Conservation (phyloP, 1,140 invertebrate genomes). For the Drosophila chauvacae region DNA sequence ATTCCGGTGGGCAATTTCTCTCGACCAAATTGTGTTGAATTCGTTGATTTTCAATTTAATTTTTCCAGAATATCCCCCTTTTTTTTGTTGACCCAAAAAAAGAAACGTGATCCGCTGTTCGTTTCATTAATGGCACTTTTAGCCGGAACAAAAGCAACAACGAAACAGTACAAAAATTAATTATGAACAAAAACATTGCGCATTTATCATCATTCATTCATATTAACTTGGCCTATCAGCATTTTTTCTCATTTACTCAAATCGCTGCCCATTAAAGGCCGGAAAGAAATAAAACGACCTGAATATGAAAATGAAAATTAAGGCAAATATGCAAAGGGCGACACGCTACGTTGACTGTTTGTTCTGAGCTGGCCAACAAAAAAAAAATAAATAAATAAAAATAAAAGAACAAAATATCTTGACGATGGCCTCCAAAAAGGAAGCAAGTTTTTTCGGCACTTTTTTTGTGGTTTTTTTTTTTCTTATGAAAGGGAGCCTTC, state of each 20-base stretch:
- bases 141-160: constrained; percentile 24
- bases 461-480: not conserved
- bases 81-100: not conserved
- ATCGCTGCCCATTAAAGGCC: constrained; percentile 42
- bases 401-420: not conserved
- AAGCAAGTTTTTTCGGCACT: constrained; percentile 20
- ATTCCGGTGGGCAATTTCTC: not conserved
- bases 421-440: constrained; percentile 31
- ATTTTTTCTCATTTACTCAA: constrained; percentile 41
- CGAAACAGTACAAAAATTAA: constrained; percentile 41
- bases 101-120: constrained; percentile 7
- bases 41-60: not conserved
- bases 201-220: constrained; percentile 51
- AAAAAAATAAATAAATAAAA: not conserved
- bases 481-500: not conserved
- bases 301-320: constrained; percentile 53
- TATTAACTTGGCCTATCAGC: constrained; percentile 54
- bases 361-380: constrained; percentile 27
- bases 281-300: constrained; percentile 45
- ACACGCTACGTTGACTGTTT: constrained; percentile 50
- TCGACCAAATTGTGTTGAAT: not conserved
- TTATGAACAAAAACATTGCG: constrained; percentile 38
- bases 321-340: constrained; percentile 47
- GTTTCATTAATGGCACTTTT: constrained; percentile 28
- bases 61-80: not conserved